Conservation (phyloP, 2,113 vertebrate species). For the Phalacrocorax carbo region DNA sequence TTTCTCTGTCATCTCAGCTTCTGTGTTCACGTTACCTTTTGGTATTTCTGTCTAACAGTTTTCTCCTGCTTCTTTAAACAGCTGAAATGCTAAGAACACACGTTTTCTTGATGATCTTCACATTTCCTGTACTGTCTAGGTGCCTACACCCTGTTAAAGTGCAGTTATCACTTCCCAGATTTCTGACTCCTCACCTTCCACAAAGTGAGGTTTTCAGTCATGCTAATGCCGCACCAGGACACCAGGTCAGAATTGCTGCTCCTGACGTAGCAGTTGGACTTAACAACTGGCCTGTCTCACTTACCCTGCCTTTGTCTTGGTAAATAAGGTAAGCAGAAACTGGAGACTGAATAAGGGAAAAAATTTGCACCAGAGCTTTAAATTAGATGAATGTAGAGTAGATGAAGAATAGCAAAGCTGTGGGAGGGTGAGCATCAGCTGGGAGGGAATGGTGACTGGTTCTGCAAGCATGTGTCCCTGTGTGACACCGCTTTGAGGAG, state of each 20-base stretch:
- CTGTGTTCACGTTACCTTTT: not conserved
- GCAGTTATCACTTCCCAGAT: not conserved
- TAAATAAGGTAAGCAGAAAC: not conserved
- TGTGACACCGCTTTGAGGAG: not conserved
- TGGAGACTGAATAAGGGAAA: not conserved
- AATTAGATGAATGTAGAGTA: not conserved
- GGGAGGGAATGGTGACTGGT: not conserved
- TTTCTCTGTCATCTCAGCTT: not conserved
- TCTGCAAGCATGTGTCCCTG: not conserved
- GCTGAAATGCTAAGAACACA: not conserved
- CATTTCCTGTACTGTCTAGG: not conserved
- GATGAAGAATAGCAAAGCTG: not conserved
- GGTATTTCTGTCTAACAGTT: not conserved
- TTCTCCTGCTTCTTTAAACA: not conserved
- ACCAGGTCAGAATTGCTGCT: not conserved
- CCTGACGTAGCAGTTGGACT: not conserved
- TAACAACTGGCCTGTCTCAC: not conserved
- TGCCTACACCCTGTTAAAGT: not conserved
- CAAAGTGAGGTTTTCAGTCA: not conserved
- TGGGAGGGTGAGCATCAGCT: not conserved
- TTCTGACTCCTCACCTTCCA: not conserved
- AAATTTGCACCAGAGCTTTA: not conserved
- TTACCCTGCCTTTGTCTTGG: not conserved
- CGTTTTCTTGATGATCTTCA: not conserved
- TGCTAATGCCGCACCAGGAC: not conserved